Evolutionary conservation across 1,140 invertebrate genomes (phyloP), one percentile per base, ranked within the genome.

Genomic region (Ostrea edulis): DNA sequence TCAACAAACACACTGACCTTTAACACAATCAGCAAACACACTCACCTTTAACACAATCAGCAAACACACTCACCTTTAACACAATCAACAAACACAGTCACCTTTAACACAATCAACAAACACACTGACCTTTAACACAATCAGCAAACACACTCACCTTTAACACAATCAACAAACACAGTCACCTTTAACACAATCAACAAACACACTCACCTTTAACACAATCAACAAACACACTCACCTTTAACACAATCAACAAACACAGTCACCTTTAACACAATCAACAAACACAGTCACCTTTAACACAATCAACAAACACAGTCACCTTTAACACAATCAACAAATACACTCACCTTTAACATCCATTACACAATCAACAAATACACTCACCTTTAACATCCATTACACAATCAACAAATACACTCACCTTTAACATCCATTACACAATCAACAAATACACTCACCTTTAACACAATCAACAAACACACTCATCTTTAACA

Each of bases 211-310:
- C 7, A 14, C 71, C 14, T n/a, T n/a, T n/a, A n/a, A 81, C 71
- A 81, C 71, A 35, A n/a, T 29, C 25, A 81, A 35, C 11, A 11
- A 51, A 81, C 25, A 9, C 17, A 22, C 12, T n/a, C n/a, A n/a
- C n/a, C n/a, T 62, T n/a, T 14, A 62, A 81, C 25, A 25, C 25
- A 81, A 3, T 85, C 11, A 55, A 44, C 0, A 12, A 12, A 62
- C 62, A 51, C 22, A 89, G 91, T 90, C 88, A 94, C 93, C 85
- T 86, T 77, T 89, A n/a, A n/a, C n/a, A n/a, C n/a, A n/a, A n/a
- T n/a, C n/a, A n/a, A n/a, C n/a, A n/a, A n/a, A n/a, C n/a, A n/a
- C 20, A n/a, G 0, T 81, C 7, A 14, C 71, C 14, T n/a, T n/a
- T n/a, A n/a, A 81, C 71, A 81, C 71, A 35, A n/a, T 29, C 25